Evolutionary conservation across 2,797 vertebrate genomes (phyloP).

Genomic region (Muscicapa comitata): DNA sequence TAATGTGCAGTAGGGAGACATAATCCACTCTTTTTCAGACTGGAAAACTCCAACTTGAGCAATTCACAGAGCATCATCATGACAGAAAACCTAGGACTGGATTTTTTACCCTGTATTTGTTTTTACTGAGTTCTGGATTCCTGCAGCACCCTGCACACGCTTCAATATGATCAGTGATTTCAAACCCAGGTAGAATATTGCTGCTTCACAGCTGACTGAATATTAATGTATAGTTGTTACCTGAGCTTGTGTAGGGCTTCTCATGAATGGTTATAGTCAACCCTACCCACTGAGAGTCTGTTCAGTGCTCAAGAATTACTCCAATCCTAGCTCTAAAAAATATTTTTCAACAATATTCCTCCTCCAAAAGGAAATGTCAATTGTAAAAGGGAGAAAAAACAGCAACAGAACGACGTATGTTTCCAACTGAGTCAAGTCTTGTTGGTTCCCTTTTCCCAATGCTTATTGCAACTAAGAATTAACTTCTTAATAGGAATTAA

Average conservation of each 20-base stretch:
- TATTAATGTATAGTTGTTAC: background rate
- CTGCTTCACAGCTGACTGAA: background rate
- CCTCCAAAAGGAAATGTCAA: background rate
- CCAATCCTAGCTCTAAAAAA: background rate
- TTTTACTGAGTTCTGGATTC: background rate
- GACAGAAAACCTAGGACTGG: background rate
- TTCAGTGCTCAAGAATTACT: background rate
- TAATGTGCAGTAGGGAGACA: background rate
- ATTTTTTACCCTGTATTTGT: background rate
- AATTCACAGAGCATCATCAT: background rate
- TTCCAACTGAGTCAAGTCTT: background rate
- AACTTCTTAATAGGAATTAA: slow-evolving; percentile 62
- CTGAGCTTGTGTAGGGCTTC: background rate
- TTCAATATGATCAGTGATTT: background rate
- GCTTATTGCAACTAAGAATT: slow-evolving; percentile 47
- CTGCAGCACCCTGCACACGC: background rate
- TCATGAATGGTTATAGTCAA: background rate
- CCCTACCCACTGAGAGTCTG: background rate
- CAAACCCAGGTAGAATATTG: background rate
- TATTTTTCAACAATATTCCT: background rate
- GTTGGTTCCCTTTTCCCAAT: slow-evolving; percentile 18
- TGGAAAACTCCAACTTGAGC: background rate
- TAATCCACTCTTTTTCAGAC: background rate
- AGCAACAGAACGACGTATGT: background rate
- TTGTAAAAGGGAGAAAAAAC: background rate